phyloP scores from a whole-genome alignment of 2,113 vertebrate species.

The Chaenogobius annularis region DNA sequence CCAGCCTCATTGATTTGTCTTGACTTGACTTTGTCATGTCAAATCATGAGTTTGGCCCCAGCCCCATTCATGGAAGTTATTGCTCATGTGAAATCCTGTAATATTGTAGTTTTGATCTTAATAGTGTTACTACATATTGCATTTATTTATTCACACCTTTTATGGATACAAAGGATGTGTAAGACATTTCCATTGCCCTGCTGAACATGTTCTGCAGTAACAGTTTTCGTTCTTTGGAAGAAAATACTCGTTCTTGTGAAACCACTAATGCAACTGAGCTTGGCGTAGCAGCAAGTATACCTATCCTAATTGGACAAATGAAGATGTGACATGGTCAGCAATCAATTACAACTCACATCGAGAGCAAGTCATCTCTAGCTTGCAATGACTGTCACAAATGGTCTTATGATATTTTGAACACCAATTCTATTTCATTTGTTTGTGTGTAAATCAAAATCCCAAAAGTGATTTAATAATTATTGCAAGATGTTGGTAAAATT shows the following conservation, averaged over 20 bases:
- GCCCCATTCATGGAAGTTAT: conserved; percentile 32
- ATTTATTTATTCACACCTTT: too few relatives aligned
- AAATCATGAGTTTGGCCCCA: conserved; percentile 69
- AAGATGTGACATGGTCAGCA: conserved; percentile 77
- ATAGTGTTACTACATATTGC: too few relatives aligned
- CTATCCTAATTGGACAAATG: conserved; percentile 69
- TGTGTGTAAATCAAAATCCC: not conserved
- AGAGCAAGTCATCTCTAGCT: conserved; percentile 55
- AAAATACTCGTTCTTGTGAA: conserved; percentile 55
- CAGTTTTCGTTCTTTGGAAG: conserved; percentile 29
- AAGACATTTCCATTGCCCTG: too few relatives aligned
- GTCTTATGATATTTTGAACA: conserved; percentile 39
- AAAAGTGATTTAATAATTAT: not conserved
- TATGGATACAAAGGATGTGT: too few relatives aligned
- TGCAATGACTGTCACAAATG: conserved; percentile 33
- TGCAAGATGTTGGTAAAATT: not conserved
- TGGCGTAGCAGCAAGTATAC: conserved; percentile 56
- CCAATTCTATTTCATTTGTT: not conserved
- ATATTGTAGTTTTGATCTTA: too few relatives aligned
- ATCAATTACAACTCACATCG: conserved; percentile 66
- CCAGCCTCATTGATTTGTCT: conserved; percentile 26
- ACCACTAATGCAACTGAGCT: conserved; percentile 65
- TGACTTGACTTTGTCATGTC: conserved; percentile 69
- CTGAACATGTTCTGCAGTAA: too few relatives aligned
- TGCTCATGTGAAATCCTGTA: not conserved